Conservation (phyloP, 2,888 invertebrate species). For the Aphodius granarius region DNA sequence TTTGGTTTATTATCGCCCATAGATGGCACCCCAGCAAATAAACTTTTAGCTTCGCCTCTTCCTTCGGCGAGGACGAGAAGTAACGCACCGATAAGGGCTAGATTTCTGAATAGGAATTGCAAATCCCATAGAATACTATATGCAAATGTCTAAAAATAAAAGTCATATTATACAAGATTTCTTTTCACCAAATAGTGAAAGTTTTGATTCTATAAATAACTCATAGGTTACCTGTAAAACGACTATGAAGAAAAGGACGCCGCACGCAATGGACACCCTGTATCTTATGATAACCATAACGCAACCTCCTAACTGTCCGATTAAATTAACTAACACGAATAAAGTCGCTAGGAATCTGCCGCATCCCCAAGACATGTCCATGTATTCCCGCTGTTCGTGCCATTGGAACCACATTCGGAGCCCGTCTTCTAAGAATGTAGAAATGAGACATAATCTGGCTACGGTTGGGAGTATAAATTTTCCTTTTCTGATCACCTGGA, state of each 20-base stretch:
- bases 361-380: conserved; percentile 97
- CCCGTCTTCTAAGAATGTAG: conserved; percentile 99
- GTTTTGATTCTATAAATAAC: conserved; percentile 1
- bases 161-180: background rate
- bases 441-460: conserved; percentile 94
- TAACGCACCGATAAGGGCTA: conserved; percentile 97
- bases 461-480: conserved; percentile 93
- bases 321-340: conserved; percentile 93
- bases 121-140: conserved; percentile 98
- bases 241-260: conserved; percentile 92
- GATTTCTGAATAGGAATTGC: conserved; percentile 93
- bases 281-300: conserved; percentile 92
- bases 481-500: conserved; percentile 87
- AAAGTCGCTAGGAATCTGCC: conserved; percentile 91
- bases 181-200: background rate
- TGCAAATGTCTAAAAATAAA: conserved; percentile 75
- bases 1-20: conserved; percentile 96
- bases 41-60: conserved; percentile 86
- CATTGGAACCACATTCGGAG: conserved; percentile 99
- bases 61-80: conserved; percentile 95
- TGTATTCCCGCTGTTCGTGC: conserved; percentile 95
- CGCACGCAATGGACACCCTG: conserved; percentile 90
- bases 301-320: conserved; percentile 96
- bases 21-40: conserved; percentile 94
- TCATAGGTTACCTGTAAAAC: conserved; percentile 77